Evolutionary conservation across 2,797 vertebrate genomes (phyloP).

Genomic region (Hoplostethus atlanticus): DNA sequence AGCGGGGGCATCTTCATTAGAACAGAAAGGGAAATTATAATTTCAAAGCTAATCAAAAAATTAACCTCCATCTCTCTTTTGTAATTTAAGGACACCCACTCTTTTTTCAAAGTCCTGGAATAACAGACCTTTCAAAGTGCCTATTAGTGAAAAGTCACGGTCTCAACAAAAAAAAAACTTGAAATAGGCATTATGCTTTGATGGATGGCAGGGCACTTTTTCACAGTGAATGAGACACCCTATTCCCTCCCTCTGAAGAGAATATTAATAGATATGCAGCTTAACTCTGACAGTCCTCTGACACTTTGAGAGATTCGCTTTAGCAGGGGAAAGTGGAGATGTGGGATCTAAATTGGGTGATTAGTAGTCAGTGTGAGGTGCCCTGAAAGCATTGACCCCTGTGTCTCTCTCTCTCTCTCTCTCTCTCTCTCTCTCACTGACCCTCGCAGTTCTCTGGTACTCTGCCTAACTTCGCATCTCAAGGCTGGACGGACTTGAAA

Average conservation of each 20-base stretch:
- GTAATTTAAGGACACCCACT: conserved; percentile 19
- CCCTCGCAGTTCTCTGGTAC: conserved; percentile 43
- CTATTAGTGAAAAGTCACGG: conserved; percentile 67
- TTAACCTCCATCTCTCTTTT: conserved; percentile 63
- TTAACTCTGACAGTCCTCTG: conserved; percentile 75
- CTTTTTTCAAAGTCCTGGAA: conserved; percentile 37
- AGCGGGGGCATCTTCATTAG: conserved; percentile 45
- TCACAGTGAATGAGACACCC: conserved; percentile 56
- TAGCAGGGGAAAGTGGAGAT: conserved; percentile 68
- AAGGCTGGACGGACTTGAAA: conserved; percentile 30
- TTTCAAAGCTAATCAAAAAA: conserved; percentile 53
- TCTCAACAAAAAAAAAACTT: conserved; percentile 51
- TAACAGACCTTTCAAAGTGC: conserved; percentile 62
- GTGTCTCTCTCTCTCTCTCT: not conserved
- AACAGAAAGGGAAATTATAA: conserved; percentile 35
- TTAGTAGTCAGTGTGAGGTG: conserved; percentile 70
- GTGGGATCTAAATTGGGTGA: conserved; percentile 77
- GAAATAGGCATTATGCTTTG: conserved; percentile 60
- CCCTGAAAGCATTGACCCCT: conserved; percentile 64
- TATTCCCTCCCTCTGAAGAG: conserved; percentile 63
- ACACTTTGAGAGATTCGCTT: conserved; percentile 76
- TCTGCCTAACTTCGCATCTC: conserved; percentile 33
- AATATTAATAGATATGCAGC: conserved; percentile 80
- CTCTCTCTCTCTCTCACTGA: conserved; percentile 31
- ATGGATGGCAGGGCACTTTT: conserved; percentile 59